These are phyloP conservation scores for Sycobia sp. DNA, from an alignment of 1,140 invertebrate genomes.

Conservation along the genomic window DNA sequence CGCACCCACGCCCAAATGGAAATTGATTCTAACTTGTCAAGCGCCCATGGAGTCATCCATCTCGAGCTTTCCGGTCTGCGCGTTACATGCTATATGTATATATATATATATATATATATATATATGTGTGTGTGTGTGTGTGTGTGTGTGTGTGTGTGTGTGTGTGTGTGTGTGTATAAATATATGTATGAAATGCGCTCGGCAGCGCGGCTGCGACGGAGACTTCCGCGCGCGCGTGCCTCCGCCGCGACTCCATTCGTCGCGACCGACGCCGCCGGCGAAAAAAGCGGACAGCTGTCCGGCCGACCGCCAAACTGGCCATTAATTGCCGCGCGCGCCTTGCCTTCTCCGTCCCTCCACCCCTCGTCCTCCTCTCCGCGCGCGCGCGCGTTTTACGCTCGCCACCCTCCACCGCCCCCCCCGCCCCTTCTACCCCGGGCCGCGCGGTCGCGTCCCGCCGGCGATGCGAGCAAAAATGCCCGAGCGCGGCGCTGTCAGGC, in stretches of 20 bases:
- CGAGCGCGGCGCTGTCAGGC: slow-evolving; percentile 23
- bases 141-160: too few relatives aligned
- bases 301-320: slow-evolving; percentile 58
- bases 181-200: too few relatives aligned
- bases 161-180: too few relatives aligned
- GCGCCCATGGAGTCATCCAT: slow-evolving; percentile 60
- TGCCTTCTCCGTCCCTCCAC: too few relatives aligned
- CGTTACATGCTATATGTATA: too few relatives aligned
- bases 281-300: slow-evolving; percentile 59
- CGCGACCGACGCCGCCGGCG: slow-evolving; percentile 23
- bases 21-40: slow-evolving; percentile 66
- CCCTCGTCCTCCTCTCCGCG: not conserved
- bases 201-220: slow-evolving; percentile 38
- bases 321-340: slow-evolving; percentile 54
- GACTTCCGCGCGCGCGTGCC: slow-evolving; percentile 48
- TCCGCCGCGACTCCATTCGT: slow-evolving; percentile 47
- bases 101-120: too few relatives aligned
- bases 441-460: too few relatives aligned
- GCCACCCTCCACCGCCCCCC: not conserved
- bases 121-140: too few relatives aligned
- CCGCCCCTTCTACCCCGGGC: too few relatives aligned
- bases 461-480: slow-evolving; percentile 16
- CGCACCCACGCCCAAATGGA: slow-evolving; percentile 53
- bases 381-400: not conserved
- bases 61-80: slow-evolving; percentile 61